Base-by-base conservation (phyloP, 1,140 invertebrate genomes). In the Pissodes strobi region DNA sequence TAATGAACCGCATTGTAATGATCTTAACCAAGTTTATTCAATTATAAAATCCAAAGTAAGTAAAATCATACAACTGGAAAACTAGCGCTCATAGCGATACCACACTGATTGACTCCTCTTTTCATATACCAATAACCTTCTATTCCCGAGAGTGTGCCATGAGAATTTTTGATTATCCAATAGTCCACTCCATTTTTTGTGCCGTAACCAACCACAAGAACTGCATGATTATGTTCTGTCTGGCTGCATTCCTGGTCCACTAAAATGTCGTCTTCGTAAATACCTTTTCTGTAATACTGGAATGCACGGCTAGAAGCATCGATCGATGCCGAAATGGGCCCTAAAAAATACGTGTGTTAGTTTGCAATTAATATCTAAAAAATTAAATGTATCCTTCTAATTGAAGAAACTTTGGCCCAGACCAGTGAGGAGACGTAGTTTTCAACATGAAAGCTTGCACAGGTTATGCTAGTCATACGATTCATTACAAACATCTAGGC, bases 61-160 rank as follows among this genome's bases (percentile, higher is more conserved):
- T n/a, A n/a, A n/a, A n/a, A n/a, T 70, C 87, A 93, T 65, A 93
- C 90, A 62, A 92, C 79, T 34, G 92, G 92, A 79, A 90, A 93
- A 68, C 86, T 88, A 62, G 94, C 89, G 43, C 79, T 74, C n/a
- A 86, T 85, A 30, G 94, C 94, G 75, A 97, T 89, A 71, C 95
- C 94, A 79, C 95, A 98, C 72, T 91, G 86, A 78, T 97, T 97
- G 0, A 90, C 69, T 68, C 86, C 85, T 69, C 93, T 84, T 3
- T 88, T 81, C 87, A 98, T 96, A 79, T 88, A 88, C 64, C 97
- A 90, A 81, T 92, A 97, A 19, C 95, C 95, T 2, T 89, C 72
- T 22, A 88, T 82, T 25, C 95, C 94, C 94, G 94, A 97, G 0
- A 78, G 80, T 59, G 79, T 81, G 17, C 89, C 87, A 92, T 92